Evolutionary conservation across 2,797 vertebrate genomes (phyloP), one percentile per base, ranked within the genome.

Genomic region (Schizopygopsis pylzovi): DNA sequence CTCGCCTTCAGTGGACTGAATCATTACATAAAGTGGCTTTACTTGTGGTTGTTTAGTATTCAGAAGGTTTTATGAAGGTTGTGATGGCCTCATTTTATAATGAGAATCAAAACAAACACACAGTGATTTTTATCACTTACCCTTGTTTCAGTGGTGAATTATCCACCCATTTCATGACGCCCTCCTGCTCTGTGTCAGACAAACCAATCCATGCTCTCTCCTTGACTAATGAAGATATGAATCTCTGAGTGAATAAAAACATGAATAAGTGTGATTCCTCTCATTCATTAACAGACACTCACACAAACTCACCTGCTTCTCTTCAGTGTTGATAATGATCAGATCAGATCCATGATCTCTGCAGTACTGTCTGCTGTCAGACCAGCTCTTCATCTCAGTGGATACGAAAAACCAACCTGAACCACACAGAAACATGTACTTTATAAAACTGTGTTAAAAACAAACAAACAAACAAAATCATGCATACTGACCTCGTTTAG

Each of bases 241-340:
- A 1, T 1, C 20, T 79, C 77, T 61, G 54, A 43, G 75, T 18
- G 28, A 56, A 56, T 1, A 56, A 9, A 22, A 43, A 0, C 2
- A 56, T 1, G 20, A 56, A 56, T 56, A 9, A 56, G 7, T 3
- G 7, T 56, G 7, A 56, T 56, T 56, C 2, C 12, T n/a, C 3
- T 22, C 20, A 67, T 18, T 52, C 3, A 45, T 6, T 49, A 4
- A 28, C 18, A 52, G 20, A 43, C 37, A 13, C 20, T 8, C 5
- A n/a, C 2, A 22, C 7, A 22, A n/a, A 59, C 20, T 10, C 37
- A 79, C 77, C 77, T 79, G 78, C 15, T 65, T 43, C 2, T 80
- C 41, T 80, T 79, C 76, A 43, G 10, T 79, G 37, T 79, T 79
- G 54, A 80, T 80, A 28, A 65, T 80, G 59, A 80, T 0, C 59